Evolutionary conservation across 2,888 invertebrate genomes (phyloP), one percentile per base, ranked within the genome.

Genomic region (Xiphydria camelus): DNA sequence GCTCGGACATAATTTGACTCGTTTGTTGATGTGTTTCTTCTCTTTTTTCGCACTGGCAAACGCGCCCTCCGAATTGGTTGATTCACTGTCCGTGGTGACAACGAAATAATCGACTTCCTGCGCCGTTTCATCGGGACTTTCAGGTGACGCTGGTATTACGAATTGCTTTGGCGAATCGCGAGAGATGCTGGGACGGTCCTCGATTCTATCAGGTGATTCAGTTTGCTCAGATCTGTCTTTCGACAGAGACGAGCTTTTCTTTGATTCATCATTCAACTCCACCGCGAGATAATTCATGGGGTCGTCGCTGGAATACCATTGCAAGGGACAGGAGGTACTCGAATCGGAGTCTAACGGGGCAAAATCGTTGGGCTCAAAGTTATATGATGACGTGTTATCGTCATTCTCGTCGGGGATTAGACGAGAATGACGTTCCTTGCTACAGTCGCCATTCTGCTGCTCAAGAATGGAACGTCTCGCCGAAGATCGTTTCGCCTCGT

Each of bases 301-400:
- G 50, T 57, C 53, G 17, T 59, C 54, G 12, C 58, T 61, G 3
- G 51, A 52, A 50, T 70, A 69, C 42, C 55, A 55, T 50, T 69
- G 68, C 31, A 69, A 47, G 2, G 60, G 62, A 43, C 62, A 70
- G 9, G 52, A 53, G 2, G 48, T 37, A 25, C 60, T 54, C 1
- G 68, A 69, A 43, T 68, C 66, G 1, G 61, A 64, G 42, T 69
- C 65, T 7, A 55, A 53, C 35, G 62, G 55, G 26, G 51, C 48
- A 2, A 45, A 21, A 15, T 51, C 41, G 14, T 29, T 22, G 22
- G 31, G 34, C 39, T 50, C 44, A 10, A 32, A 6, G 1, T 32
- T 2, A 9, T 19, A 44, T 17, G 17, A 17, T 9, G 19, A 32
- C 19, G 54, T 41, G 14, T 32, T 51, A 20, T 35, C 26, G 1